Percentiles rank a stretch among this genome's conserved stretches.
These are phyloP conservation scores for Bovichtus diacanthus DNA, from an alignment of 2,797 vertebrate genomes.

Conservation along the genomic window DNA sequence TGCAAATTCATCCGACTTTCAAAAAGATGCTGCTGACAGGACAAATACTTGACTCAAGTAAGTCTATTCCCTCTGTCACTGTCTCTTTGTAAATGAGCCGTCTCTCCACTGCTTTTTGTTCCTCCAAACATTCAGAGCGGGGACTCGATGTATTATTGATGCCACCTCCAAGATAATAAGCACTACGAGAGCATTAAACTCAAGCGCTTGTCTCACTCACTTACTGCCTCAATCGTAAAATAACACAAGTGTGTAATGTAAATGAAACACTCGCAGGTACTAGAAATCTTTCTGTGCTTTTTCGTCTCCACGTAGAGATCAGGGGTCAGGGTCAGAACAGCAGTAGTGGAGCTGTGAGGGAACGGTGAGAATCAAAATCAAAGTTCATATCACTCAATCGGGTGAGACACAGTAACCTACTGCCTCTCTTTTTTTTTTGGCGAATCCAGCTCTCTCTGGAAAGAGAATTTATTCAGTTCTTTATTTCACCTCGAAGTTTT, in stretches of 20 bases:
- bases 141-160: conserved; percentile 36
- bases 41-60: conserved; percentile 31
- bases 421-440: not conserved
- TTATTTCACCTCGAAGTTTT: no score
- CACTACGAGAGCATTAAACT: conserved; percentile 16
- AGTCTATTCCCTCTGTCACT: conserved; percentile 24
- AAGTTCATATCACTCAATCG: not conserved
- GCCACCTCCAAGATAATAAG: conserved; percentile 42
- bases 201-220: conserved; percentile 23
- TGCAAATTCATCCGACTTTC: conserved; percentile 44
- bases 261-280: not conserved
- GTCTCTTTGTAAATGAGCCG: conserved; percentile 31
- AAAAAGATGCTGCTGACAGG: conserved; percentile 36
- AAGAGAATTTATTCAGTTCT: not conserved
- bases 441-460: conserved; percentile 10
- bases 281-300: not conserved
- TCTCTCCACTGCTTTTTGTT: conserved; percentile 28
- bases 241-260: not conserved
- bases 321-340: conserved; percentile 8
- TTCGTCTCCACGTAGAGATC: conserved; percentile 4
- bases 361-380: not conserved
- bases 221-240: conserved; percentile 2
- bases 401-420: not conserved
- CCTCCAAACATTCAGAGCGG: conserved; percentile 28
- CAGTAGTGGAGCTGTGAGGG: conserved; percentile 8